Base-by-base conservation (phyloP, 1,140 invertebrate species). In the Apis florea region DNA sequence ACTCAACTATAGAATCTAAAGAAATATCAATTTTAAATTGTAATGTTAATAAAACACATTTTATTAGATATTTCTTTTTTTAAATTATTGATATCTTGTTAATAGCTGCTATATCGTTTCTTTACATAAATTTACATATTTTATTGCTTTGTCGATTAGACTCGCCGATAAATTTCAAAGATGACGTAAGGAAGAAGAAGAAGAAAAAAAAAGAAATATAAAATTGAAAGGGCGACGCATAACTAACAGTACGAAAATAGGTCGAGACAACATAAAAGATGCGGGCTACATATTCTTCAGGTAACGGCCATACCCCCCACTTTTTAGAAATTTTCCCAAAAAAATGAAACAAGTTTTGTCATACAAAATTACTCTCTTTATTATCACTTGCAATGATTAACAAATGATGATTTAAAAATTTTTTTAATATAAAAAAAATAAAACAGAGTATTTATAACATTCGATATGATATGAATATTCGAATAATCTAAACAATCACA, bases 201-300 rank as follows among this genome's bases (percentile, higher is more conserved):
- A 47, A 75, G 24, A 58, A 54, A 11, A 61, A 61, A 58, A 40
- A 51, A 10, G 47, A 19, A 76, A 24, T 0, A 8, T 21, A 17
- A 53, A 59, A 76, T 51, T 47, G 73, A 13, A 77, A 61, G 56
- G 74, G 66, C 54, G 72, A 69, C 56, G 79, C 47, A 56, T 68
- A 68, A 82, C 64, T 49, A 66, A 77, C 66, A 69, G 54, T 47
- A 82, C 31, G 31, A 77, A 72, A 63, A 77, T 76, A 74, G 66
- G 79, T 69, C 54, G 73, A 69, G 54, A n/a, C 56, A 19, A 51
- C 63, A 26, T 77, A n/a, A 77, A 63, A 82, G 72, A 82, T 82
- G 66, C 79, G 64, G 79, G 66, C 56, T 59, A 26, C 10, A 31
- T 12, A 26, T 49, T 68, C n/a, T 56, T 51, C 47, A 40, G n/a